Base-by-base conservation (phyloP, 2,113 vertebrate genomes). In the Cyrtonyx montezumae region DNA sequence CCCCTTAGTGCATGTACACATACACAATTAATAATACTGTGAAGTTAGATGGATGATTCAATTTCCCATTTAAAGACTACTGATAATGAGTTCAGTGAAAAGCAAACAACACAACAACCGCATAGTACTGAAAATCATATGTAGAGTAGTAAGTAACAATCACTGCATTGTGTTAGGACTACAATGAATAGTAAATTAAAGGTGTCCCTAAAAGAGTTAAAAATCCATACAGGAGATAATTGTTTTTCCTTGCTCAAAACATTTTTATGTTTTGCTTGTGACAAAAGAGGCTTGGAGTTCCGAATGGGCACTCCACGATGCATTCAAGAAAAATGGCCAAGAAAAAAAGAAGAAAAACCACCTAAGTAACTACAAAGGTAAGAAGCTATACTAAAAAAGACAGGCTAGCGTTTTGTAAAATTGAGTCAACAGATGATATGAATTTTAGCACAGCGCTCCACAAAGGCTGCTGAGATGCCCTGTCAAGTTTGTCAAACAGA, bases 401-500 rank as follows among this genome's bases (percentile, higher is more conserved):
- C 6, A 70, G 43, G 46, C 7, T 80, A 46, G 59, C 8, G 25
- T 14, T 55, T 59, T 65, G 4, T n/a, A 20, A 15, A 78, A 5
- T 0, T 8, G 82, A 84, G 9, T 49, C 32, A 62, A 90, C 22
- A 75, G 67, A 88, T 12, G 10, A 55, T 20, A 55, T 0, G 34
- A 90, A 79, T 37, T n/a, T 67, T 53, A 67, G 14, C 70, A 56
- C 11, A 40, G 9, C 0, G 0, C 8, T 36, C 18, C 46, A 62
- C 45, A 48, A 80, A 93, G 22, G 37, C 58, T 65, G 26, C 56
- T 69, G 36, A 2, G 48, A 36, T 28, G 43, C 12, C 51, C 79
- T 65, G 56, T 13, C 56, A 76, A 48, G 21, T 49, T 7, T 21
- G 5, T 58, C 45, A 76, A 61, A 79, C 61, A 78, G 40, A 84